Evolutionary conservation across 53 echinoderm and acorn worm species (phyloP).

Genomic region (Paracentrotus lividus): DNA sequence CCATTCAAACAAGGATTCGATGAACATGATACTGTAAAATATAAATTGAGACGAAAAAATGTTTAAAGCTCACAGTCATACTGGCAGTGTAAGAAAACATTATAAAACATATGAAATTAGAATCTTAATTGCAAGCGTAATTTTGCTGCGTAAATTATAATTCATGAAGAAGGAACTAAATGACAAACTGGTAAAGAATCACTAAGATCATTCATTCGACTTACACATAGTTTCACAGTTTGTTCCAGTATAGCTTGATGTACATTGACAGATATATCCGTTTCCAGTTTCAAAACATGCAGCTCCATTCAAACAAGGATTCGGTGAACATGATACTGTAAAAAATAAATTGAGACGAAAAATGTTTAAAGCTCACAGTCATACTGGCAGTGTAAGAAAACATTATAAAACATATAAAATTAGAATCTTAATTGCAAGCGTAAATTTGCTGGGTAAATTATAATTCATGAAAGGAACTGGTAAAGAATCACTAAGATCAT

Average conservation of each 20-base stretch:
- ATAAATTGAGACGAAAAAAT: too few relatives aligned
- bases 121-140: too few relatives aligned
- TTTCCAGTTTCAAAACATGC: neutral
- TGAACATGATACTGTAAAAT: neutral
- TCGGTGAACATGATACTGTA: constrained; percentile 11
- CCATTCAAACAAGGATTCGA: constrained; percentile 52
- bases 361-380: neutral
- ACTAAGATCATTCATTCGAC: neutral
- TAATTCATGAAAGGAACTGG: too few relatives aligned
- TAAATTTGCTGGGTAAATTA: neutral
- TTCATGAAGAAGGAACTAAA: too few relatives aligned
- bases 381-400: too few relatives aligned
- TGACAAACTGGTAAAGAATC: too few relatives aligned
- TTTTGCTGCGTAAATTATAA: too few relatives aligned
- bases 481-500: too few relatives aligned
- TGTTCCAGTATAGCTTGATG: neutral
- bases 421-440: neutral
- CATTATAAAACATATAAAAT: neutral
- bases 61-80: too few relatives aligned
- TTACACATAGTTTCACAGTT: neutral
- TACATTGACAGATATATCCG: constrained; percentile 9
- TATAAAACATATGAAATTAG: too few relatives aligned
- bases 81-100: too few relatives aligned
- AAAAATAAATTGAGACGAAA: neutral
- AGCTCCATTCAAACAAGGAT: constrained; percentile 24